Conservation (phyloP, 2,888 invertebrate genomes). For the Morpho deidamia region DNA sequence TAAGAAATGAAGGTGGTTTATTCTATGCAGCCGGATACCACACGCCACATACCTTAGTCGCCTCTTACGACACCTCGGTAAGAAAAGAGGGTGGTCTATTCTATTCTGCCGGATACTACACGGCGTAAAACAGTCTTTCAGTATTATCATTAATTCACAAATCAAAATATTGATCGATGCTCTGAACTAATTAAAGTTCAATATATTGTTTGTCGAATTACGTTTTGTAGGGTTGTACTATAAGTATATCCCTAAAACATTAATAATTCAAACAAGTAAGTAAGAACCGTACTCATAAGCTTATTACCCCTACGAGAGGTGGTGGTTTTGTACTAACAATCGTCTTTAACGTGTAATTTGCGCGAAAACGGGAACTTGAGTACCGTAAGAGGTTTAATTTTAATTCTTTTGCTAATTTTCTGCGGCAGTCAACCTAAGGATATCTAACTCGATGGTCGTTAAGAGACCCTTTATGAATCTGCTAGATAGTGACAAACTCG, state of each 20-base stretch:
- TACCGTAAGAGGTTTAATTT: conserved; percentile 15
- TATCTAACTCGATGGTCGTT: conserved; percentile 10
- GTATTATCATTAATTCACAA: no score
- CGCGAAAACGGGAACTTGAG: conserved; percentile 19
- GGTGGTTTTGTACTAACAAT: conserved; percentile 22
- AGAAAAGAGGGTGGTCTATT: no score
- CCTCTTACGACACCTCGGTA: no score
- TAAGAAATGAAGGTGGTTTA: no score
- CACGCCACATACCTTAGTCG: no score
- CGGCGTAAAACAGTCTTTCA: no score
- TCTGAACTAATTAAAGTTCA: no score
- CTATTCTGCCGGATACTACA: no score
- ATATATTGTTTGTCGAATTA: no score
- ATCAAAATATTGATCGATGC: no score
- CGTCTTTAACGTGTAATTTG: conserved; percentile 21
- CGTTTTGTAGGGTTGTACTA: background rate
- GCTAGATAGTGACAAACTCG: conserved; percentile 26
- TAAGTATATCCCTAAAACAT: no score
- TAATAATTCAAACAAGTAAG: conserved; percentile 15
- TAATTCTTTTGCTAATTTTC: conserved; percentile 18
- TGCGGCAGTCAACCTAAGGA: background rate
- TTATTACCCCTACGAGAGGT: conserved; percentile 15
- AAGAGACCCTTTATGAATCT: conserved; percentile 9
- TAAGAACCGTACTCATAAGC: conserved; percentile 13
- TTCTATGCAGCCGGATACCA: no score